Evolutionary conservation across 2,888 invertebrate species (phyloP), one percentile per base, ranked within the genome.

Genomic region (Leucoptera coffeella): DNA sequence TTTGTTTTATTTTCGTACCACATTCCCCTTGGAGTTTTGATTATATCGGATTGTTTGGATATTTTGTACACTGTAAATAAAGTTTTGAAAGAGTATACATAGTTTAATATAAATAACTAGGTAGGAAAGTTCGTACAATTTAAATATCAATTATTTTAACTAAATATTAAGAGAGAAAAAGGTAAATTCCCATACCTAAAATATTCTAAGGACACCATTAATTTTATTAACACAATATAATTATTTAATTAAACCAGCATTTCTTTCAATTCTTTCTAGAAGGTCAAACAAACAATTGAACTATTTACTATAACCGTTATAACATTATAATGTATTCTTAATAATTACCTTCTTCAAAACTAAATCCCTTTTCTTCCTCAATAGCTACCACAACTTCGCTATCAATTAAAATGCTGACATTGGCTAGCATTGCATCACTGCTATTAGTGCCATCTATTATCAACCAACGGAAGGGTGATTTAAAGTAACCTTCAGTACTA

Each of bases 391-490:
- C 61, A 2, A 75, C 57, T 23, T 76, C 71, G 32, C 76, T 75
- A 29, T 77, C 69, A 0, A 72, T 45, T 15, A 74, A 38, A 21
- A 69, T 44, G 15, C 48, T 45, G 3, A 59, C 30, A 3, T 39
- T 29, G 2, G 40, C 29, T 9, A 53, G 30, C 11, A 39, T 11
- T 1, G 36, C 30, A 12, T 34, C 8, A 7, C 9, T 13, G 15
- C 6, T 3, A 2, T 26, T 30, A 23, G 10, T 32, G 7, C 38
- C 31, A 1, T 38, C 35, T 9, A 64, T 30, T 2, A 67, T 29
- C 3, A 77, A 33, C 77, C 76, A 77, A 27, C 67, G 57, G 36
- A 61, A 69, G 0, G 76, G 75, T 0, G 64, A 54, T 26, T 57
- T 57, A 40, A 75, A 75, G 30, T 57, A 54, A 4, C 59, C 59